Base-by-base conservation (phyloP, 2,797 vertebrate species). In the Lithobates sylvaticus region DNA sequence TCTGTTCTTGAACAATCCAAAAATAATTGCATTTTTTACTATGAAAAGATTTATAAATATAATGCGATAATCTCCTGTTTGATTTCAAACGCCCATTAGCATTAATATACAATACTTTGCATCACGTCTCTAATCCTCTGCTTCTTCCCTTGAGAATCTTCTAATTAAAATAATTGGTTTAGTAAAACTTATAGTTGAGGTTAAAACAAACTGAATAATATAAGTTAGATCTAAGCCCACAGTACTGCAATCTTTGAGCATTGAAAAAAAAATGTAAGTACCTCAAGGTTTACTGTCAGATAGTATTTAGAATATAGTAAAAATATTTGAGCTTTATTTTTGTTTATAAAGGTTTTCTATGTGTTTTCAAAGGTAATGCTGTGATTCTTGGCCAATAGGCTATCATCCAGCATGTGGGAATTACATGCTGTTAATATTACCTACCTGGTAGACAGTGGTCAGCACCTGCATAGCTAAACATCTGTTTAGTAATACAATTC, bases 121-220 rank as follows among this genome's bases (percentile, higher is more conserved):
- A 75, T 83, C 71, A 83, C 67, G 81, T 32, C 61, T 83, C 61
- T 83, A 76, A 83, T 83, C 76, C 81, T 26, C 47, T 83, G 39
- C 39, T 42, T 65, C 72, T 83, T 76, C 72, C 39, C 81, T 76
- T 44, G 72, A 75, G 81, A 83, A 75, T 83, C 75, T 68, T 64
- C 32, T 67, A 83, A 83, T 83, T 83, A 83, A 76, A 83, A 83
- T 76, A 83, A 76, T 83, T 83, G 72, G 72, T 75, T 76, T 83
- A 68, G 58, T 75, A 76, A 68, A 83, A 65, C 26, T 34, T 27
- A 50, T 42, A 23, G 72, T 76, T 44, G 61, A 83, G 39, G 81
- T 47, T 65, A 75, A 83, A 76, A 15, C 61, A 74, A 73, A 82
- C 65, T 42, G 34, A 72, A 72, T 73, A 16, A 65, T 74, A 39